phyloP scores from a whole-genome alignment of 1,140 invertebrate species.

The Periplaneta americana region DNA sequence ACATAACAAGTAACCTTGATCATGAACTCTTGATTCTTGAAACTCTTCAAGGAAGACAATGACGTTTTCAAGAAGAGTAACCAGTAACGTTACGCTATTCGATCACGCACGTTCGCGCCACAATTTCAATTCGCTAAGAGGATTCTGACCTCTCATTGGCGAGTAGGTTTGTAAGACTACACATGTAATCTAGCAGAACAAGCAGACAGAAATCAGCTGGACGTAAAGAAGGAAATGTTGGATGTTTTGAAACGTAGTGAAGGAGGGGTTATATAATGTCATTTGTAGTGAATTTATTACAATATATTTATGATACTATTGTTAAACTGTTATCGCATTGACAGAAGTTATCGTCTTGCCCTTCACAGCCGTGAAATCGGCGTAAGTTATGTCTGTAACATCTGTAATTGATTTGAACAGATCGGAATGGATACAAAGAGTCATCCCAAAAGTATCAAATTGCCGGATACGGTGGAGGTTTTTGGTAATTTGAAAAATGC shows the following conservation, averaged over 20 bases:
- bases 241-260: background rate
- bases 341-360: background rate
- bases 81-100: too few species aligned
- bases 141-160: background rate
- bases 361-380: background rate
- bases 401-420: background rate
- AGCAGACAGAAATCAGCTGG: background rate
- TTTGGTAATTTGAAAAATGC: constrained; percentile 68
- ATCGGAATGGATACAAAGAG: constrained; percentile 13
- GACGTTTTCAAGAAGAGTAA: too few species aligned
- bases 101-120: too few species aligned
- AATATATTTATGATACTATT: background rate
- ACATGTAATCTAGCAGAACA: background rate
- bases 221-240: background rate
- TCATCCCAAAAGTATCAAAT: constrained; percentile 40
- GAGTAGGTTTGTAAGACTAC: background rate
- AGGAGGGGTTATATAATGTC: background rate
- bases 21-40: too few species aligned
- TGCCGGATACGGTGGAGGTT: constrained; percentile 46
- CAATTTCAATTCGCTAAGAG: too few species aligned
- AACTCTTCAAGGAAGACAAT: too few species aligned
- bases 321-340: background rate
- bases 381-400: background rate
- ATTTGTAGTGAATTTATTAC: background rate
- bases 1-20: too few species aligned